These are phyloP conservation scores for Drosophila suzukii DNA, from an alignment of 1,140 invertebrate genomes.

Conservation along the genomic window DNA sequence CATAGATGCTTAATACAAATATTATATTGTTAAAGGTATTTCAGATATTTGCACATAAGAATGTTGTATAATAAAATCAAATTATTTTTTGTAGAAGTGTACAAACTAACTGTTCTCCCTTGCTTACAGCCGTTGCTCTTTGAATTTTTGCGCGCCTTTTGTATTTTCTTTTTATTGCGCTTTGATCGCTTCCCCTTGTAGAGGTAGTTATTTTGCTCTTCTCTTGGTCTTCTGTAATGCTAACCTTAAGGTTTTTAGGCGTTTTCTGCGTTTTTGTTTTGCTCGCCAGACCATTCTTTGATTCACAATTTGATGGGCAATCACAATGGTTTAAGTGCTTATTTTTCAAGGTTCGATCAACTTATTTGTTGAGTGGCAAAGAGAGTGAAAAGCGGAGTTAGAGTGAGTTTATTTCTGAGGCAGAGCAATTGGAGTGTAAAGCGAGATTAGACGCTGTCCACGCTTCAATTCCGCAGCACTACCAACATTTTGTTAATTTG, in stretches of 20 bases:
- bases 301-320: conserved; percentile 37
- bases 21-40: no score
- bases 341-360: conserved; percentile 77
- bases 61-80: no score
- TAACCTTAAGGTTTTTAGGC: conserved; percentile 50
- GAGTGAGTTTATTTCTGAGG: conserved; percentile 11
- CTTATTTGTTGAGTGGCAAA: conserved; percentile 32
- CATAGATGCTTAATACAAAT: no score
- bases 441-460: conserved; percentile 29
- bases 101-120: conserved; percentile 24
- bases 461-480: conserved; percentile 31
- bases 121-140: conserved; percentile 25
- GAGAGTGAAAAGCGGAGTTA: conserved; percentile 2
- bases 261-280: conserved; percentile 11
- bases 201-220: conserved; percentile 33
- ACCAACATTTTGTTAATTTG: conserved; percentile 23
- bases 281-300: conserved; percentile 8
- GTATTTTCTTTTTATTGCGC: conserved; percentile 39
- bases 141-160: conserved; percentile 63
- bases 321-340: conserved; percentile 49
- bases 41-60: no score
- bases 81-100: conserved; percentile 4
- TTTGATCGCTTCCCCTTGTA: conserved; percentile 35
- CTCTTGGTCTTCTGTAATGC: conserved; percentile 60
- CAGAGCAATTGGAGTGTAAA: conserved; percentile 69